Conservation (phyloP, 2,888 invertebrate species). For the Ashinkailepas kermadecensis region DNA sequence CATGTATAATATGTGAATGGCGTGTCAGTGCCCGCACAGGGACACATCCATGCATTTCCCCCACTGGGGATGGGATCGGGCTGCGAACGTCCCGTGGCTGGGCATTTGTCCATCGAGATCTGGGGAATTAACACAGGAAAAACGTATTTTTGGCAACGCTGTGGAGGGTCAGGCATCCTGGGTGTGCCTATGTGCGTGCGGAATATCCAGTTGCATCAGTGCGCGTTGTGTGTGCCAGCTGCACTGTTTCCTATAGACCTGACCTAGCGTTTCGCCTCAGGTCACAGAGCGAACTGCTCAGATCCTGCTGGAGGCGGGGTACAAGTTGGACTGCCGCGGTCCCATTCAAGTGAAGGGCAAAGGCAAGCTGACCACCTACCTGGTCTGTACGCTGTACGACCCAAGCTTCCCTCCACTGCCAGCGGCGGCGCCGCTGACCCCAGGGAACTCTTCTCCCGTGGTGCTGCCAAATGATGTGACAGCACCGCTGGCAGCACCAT, state of each 20-base stretch:
- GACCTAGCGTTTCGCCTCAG: conserved; percentile 41
- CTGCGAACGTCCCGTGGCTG: too few species aligned
- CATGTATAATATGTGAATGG: too few species aligned
- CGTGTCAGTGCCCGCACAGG: too few species aligned
- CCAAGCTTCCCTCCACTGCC: conserved; percentile 27
- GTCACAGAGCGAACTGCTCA: conserved; percentile 75
- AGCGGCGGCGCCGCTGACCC: background rate
- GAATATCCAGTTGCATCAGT: too few species aligned
- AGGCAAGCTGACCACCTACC: conserved; percentile 80
- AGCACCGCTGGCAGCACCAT: background rate
- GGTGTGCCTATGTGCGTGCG: too few species aligned
- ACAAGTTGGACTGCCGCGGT: conserved; percentile 81
- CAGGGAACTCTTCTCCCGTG: background rate
- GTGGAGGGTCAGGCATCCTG: too few species aligned
- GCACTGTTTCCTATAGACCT: background rate
- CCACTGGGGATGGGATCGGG: too few species aligned
- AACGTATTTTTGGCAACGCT: too few species aligned
- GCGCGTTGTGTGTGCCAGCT: too few species aligned
- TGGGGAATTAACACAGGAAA: too few species aligned
- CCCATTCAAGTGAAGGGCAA: conserved; percentile 93
- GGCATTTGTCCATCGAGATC: too few species aligned
- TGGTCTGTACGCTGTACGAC: conserved; percentile 76
- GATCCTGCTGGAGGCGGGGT: conserved; percentile 74
- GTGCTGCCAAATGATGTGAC: background rate
- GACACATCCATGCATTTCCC: too few species aligned